Evolutionary conservation across 2,888 invertebrate species (phyloP), one percentile per base, ranked within the genome.

Genomic region (Phoenoteleia sp.): DNA sequence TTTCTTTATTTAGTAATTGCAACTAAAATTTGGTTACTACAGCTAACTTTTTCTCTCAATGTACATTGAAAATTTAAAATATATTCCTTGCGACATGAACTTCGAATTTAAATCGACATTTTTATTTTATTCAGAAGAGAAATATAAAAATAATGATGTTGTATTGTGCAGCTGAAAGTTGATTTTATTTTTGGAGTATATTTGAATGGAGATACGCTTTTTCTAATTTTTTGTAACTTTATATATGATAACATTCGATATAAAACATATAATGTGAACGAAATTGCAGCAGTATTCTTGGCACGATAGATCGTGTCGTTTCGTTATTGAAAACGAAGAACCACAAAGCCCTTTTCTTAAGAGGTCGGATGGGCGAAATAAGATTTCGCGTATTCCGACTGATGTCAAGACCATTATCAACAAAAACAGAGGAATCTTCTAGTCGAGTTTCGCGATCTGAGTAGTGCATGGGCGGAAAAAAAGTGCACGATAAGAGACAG

Each of bases 321-420:
- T 81, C 88, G 83, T 86, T 87, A 91, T 91, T 89, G 90, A 89
- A 90, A 89, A 91, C 89, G 90, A 90, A 90, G 89, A 89, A 87
- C 87, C 88, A 87, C 85, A 80, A 80, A 86, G 80, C 81, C 76
- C 64, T 81, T 76, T 80, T 56, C 72, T 77, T 76, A 84, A 81
- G 80, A 85, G 86, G 87, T 87, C 64, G 85, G 84, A 87, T 87
- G 79, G 88, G 87, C 90, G 91, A 92, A 92, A 92, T 92, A 92
- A 92, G 92, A 92, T 92, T 92, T 92, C 90, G 91, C 92, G 91
- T 92, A 91, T 92, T 92, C 91, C 91, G 89, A 91, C 91, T 92
- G 91, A 92, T 91, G 92, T 92, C 92, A 91, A 90, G 91, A 91
- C 92, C 92, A 92, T 92, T 92, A 92, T 89, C 89, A 89, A 87